Conservation (phyloP, 2,113 vertebrate species). For the Accipiter cooperii region DNA sequence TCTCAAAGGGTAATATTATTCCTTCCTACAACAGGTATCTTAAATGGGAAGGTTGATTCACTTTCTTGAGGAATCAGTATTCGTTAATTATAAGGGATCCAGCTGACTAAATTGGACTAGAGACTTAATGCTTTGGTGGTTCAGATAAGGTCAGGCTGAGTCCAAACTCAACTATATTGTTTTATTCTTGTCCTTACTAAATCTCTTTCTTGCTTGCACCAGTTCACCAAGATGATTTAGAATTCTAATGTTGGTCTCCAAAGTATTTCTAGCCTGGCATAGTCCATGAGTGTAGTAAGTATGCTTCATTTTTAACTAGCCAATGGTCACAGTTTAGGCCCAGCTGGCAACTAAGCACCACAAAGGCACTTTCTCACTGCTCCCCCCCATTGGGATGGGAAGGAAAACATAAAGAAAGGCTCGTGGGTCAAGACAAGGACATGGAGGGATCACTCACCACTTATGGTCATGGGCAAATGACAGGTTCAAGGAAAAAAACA, state of each 20-base stretch:
- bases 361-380: rapidly evolving
- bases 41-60: background rate
- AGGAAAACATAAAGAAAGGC: too few relatives aligned
- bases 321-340: too few relatives aligned
- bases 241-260: background rate
- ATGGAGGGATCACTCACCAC: too few relatives aligned
- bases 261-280: background rate
- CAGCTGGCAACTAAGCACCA: too few relatives aligned
- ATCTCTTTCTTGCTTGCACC: background rate
- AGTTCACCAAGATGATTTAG: background rate
- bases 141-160: background rate
- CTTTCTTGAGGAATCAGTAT: background rate
- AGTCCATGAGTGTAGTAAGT: background rate
- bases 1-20: background rate
- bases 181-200: background rate
- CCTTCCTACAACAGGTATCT: background rate
- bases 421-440: too few relatives aligned
- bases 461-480: too few relatives aligned
- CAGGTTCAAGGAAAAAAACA: too few relatives aligned
- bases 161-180: background rate
- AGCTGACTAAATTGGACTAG: background rate
- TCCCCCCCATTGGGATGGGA: too few relatives aligned
- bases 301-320: background rate
- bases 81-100: background rate
- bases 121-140: background rate